A percentile compares a stretch with the other conserved stretches of the same genome.
phyloP scores from a whole-genome alignment of 35 echinoderm and acorn worm genomes.

The Ptychodera flava region DNA sequence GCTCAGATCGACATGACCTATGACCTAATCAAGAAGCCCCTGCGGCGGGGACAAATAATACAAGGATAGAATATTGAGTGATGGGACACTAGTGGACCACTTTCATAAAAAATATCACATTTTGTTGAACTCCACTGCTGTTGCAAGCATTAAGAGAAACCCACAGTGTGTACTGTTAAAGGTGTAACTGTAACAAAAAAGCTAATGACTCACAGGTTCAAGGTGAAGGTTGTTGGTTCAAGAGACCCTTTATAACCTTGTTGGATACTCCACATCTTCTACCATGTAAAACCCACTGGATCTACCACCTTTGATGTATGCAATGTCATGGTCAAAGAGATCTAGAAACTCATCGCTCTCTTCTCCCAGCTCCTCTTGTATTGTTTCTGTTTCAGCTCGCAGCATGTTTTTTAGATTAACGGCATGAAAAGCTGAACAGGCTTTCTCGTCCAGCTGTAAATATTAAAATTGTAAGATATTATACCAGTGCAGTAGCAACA shows the following conservation, averaged over 20 bases:
- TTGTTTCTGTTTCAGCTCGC: slow-evolving; percentile 48
- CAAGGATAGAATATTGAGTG: too few relatives aligned
- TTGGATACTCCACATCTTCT: slow-evolving; percentile 46
- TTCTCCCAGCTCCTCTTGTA: slow-evolving; percentile 76
- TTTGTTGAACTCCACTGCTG: too few relatives aligned
- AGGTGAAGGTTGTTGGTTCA: slow-evolving; percentile 75
- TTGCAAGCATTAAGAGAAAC: too few relatives aligned
- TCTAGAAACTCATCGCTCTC: slow-evolving; percentile 87
- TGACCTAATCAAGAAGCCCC: too few relatives aligned
- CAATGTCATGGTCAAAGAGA: slow-evolving; percentile 62
- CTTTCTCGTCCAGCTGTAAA: slow-evolving; percentile 85
- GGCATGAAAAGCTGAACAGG: slow-evolving; percentile 86
- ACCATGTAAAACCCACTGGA: slow-evolving; percentile 79
- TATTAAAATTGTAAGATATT: too few relatives aligned
- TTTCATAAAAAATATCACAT: too few relatives aligned
- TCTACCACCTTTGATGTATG: slow-evolving; percentile 91
- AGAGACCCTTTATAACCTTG: slow-evolving; percentile 77
- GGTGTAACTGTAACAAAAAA: too few relatives aligned
- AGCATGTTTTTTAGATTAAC: slow-evolving; percentile 88
- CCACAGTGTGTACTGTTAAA: too few relatives aligned
- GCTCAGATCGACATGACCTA: too few relatives aligned
- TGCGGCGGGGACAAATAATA: too few relatives aligned
- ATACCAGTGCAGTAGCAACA: too few relatives aligned
- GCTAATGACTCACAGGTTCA: slow-evolving; percentile 67
- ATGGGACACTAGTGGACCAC: too few relatives aligned